These are phyloP conservation scores for Acholoe squamosa DNA, from an alignment of 2,888 invertebrate genomes.

Conservation along the genomic window DNA sequence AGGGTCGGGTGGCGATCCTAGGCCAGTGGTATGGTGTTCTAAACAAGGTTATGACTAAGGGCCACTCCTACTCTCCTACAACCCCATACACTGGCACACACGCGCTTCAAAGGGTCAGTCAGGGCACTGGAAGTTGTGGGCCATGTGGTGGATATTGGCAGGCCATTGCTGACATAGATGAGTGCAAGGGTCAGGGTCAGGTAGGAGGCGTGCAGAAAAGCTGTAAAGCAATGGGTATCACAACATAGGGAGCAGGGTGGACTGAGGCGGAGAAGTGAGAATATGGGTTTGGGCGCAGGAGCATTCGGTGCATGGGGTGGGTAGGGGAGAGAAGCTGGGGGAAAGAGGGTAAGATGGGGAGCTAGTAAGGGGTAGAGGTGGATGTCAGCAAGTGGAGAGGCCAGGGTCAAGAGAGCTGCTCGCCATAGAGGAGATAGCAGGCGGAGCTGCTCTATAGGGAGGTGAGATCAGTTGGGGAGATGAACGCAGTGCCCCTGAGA, in stretches of 20 bases:
- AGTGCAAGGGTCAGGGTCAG: neutral
- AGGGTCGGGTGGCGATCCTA: too few species aligned
- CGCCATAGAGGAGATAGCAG: neutral
- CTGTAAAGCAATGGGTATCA: neutral
- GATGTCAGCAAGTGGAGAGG: neutral
- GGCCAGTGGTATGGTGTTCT: neutral
- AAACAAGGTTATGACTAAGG: neutral
- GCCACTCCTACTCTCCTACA: neutral
- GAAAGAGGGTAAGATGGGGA: too few species aligned
- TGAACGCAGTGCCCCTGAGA: constrained; percentile 9
- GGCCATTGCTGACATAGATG: too few species aligned
- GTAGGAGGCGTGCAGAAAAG: neutral
- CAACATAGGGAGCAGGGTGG: neutral
- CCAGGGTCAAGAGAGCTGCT: neutral
- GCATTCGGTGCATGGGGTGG: neutral
- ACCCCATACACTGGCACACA: neutral
- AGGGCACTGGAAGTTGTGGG: neutral
- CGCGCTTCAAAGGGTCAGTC: too few species aligned
- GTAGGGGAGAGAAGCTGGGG: neutral
- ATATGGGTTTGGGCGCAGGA: neutral
- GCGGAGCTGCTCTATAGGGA: neutral
- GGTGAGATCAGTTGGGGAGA: neutral
- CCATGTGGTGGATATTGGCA: too few species aligned
- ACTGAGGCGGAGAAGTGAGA: neutral
- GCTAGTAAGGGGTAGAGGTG: neutral